Evolutionary conservation across 2,888 invertebrate genomes (phyloP).

Genomic region (Synanthedon formicaeformis): DNA sequence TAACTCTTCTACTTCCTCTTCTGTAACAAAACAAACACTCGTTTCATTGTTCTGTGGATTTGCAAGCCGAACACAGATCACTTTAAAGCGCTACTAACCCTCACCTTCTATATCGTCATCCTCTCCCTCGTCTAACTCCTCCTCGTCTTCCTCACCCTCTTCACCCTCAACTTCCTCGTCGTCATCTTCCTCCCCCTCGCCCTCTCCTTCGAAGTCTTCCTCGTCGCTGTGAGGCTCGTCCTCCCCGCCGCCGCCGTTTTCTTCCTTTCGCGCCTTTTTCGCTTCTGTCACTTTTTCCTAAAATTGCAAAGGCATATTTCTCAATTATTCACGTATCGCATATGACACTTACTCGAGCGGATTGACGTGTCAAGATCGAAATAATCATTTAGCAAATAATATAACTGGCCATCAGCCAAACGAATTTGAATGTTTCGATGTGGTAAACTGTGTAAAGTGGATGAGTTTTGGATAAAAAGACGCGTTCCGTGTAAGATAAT

Average conservation of each 20-base stretch:
- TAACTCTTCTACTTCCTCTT: conserved; percentile 65
- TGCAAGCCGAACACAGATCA: not conserved
- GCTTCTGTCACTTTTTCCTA: conserved; percentile 81
- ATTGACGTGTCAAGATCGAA: conserved; percentile 29
- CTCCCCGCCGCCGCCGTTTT: conserved; percentile 77
- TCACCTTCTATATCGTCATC: conserved; percentile 77
- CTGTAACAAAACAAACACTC: conserved; percentile 39
- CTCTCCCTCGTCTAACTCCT: conserved; percentile 72
- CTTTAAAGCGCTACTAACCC: not conserved
- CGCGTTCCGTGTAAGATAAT: conserved; percentile 34
- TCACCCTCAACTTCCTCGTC: conserved; percentile 75
- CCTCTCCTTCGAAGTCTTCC: conserved; percentile 74
- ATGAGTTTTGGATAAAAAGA: conserved; percentile 25
- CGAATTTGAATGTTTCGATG: conserved; percentile 5
- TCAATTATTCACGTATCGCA: not conserved
- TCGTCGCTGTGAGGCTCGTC: conserved; percentile 74
- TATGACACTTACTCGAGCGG: not conserved
- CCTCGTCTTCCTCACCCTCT: conserved; percentile 73
- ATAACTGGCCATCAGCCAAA: conserved; percentile 43
- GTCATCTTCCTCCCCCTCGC: conserved; percentile 72
- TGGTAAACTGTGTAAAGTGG: conserved; percentile 4
- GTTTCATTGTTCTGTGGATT: not conserved
- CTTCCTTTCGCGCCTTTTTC: conserved; percentile 85
- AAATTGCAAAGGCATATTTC: conserved; percentile 5
- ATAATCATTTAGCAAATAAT: conserved; percentile 20